Evolutionary conservation across 2,797 vertebrate genomes (phyloP).

Genomic region (Ambastaia sidthimunki): DNA sequence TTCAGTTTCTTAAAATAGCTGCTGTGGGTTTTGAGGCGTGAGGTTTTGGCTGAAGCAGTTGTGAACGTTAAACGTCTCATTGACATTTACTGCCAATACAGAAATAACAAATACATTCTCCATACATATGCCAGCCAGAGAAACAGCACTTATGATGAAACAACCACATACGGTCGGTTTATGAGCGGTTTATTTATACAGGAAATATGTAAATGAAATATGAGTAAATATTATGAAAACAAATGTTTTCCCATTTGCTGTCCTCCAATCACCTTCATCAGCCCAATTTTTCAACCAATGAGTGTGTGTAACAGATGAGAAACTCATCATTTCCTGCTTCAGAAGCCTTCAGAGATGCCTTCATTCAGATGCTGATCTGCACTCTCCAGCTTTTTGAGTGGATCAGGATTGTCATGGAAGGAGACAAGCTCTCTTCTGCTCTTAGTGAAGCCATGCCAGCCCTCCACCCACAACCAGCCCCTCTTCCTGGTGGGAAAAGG

Average conservation of each 20-base stretch:
- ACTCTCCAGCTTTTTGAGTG: constrained; percentile 69
- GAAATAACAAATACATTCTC: constrained; percentile 36
- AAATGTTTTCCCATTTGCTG: too few relatives aligned
- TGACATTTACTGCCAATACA: constrained; percentile 32
- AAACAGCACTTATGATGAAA: background rate
- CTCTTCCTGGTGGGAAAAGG: constrained; percentile 50
- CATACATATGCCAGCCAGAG: background rate
- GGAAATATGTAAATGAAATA: too few relatives aligned
- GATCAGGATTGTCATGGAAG: constrained; percentile 77
- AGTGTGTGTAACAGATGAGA: constrained; percentile 54
- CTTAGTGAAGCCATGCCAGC: constrained; percentile 66
- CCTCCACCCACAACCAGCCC: too few relatives aligned
- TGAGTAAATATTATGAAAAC: too few relatives aligned
- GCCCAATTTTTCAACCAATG: constrained; percentile 12
- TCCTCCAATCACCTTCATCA: constrained; percentile 29
- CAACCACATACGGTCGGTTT: background rate
- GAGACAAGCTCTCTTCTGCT: constrained; percentile 67
- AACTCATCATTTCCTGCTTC: constrained; percentile 62
- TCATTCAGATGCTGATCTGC: constrained; percentile 79
- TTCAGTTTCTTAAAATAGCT: constrained; percentile 28
- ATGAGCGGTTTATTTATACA: too few relatives aligned
- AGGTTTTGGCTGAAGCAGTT: constrained; percentile 10
- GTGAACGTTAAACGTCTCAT: constrained; percentile 18
- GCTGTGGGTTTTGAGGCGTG: constrained; percentile 22
- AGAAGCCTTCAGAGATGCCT: constrained; percentile 75